Evolutionary conservation across 2,113 vertebrate genomes (phyloP).

Genomic region (Piprites chloris): DNA sequence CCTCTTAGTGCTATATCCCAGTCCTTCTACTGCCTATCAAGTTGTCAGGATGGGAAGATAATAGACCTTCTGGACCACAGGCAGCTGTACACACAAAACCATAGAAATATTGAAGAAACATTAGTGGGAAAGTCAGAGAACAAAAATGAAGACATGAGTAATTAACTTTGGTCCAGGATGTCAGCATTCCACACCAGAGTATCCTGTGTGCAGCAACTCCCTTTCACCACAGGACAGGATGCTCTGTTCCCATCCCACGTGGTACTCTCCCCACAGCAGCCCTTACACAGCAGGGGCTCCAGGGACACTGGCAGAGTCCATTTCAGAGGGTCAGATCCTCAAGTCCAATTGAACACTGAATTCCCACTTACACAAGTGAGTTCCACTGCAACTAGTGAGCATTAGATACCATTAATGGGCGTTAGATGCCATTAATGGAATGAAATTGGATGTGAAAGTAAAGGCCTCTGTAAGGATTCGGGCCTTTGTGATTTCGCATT

Average conservation of each 20-base stretch:
- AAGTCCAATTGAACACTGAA: background rate
- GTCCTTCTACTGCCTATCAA: background rate
- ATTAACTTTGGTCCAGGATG: background rate
- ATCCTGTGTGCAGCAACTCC: background rate
- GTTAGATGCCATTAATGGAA: background rate
- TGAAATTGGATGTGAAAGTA: background rate
- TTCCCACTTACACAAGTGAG: background rate
- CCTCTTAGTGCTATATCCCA: background rate
- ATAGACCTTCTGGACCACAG: background rate
- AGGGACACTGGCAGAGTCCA: background rate
- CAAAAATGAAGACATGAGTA: background rate
- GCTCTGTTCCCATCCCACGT: background rate
- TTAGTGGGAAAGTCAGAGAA: constrained; percentile 11
- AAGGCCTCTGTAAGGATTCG: background rate
- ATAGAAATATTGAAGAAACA: background rate
- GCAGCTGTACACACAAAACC: background rate
- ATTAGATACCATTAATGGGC: background rate
- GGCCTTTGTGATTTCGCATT: background rate
- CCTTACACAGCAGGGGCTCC: background rate
- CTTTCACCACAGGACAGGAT: background rate
- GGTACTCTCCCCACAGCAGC: background rate
- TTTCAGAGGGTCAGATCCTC: background rate
- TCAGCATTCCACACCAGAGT: background rate
- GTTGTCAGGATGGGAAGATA: background rate
- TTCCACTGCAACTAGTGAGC: background rate